phyloP scores from a whole-genome alignment of 2,888 invertebrate genomes.

The Lobophora halterata region DNA sequence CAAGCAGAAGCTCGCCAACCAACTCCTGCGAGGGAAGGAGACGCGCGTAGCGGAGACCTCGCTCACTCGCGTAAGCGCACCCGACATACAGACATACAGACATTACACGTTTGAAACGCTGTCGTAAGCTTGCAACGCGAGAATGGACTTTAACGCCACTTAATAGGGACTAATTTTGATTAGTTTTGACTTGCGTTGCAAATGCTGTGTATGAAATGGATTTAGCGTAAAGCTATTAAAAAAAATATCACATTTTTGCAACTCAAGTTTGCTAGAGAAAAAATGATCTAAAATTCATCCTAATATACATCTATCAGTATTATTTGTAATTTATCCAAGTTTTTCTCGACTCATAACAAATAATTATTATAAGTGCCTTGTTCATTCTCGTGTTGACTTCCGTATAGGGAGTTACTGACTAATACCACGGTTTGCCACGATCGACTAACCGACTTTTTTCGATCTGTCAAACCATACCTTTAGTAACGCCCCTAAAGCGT shows the following conservation, averaged over 20 bases:
- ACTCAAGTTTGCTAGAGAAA: slow-evolving; percentile 13
- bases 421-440: too few species aligned
- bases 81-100: slow-evolving; percentile 43
- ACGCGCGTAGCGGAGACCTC: slow-evolving; percentile 88
- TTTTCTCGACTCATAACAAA: slow-evolving; percentile 15
- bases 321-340: slow-evolving; percentile 19
- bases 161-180: slow-evolving; percentile 9
- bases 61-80: slow-evolving; percentile 88
- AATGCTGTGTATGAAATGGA: too few species aligned
- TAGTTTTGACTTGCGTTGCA: too few species aligned
- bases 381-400: slow-evolving; percentile 47
- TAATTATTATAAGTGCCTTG: slow-evolving; percentile 16
- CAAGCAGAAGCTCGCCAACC: slow-evolving; percentile 90
- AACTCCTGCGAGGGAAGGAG: slow-evolving; percentile 85
- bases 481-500: too few species aligned
- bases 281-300: too few species aligned
- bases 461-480: too few species aligned
- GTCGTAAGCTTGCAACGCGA: slow-evolving; percentile 46
- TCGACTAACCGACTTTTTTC: too few species aligned
- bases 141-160: slow-evolving; percentile 18
- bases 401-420: too few species aligned
- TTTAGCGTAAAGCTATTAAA: too few species aligned
- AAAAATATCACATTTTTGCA: not conserved
- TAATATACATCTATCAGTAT: slow-evolving; percentile 31
- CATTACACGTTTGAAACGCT: slow-evolving; percentile 66